Percentiles rank a stretch among this genome's conserved stretches.
Evolutionary conservation across 2,797 vertebrate genomes (phyloP).

Genomic region (Lophotriccus pileatus): DNA sequence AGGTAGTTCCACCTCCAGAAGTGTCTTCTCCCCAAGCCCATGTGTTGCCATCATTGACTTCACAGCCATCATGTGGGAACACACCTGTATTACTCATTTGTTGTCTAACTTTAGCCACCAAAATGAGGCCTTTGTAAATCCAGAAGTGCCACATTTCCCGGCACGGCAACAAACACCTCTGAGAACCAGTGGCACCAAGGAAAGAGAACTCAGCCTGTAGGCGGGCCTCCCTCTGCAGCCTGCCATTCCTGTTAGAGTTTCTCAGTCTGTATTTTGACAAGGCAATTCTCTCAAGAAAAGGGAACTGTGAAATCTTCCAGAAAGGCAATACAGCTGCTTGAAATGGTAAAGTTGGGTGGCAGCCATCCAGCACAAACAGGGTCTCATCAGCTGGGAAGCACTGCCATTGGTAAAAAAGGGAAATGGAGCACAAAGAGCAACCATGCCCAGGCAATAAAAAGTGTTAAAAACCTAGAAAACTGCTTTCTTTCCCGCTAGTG

Average conservation of each 20-base stretch:
- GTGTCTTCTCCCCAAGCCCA: not conserved
- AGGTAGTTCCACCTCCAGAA: not conserved
- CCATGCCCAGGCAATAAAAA: not conserved
- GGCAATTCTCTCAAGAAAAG: not conserved
- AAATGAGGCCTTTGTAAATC: not conserved
- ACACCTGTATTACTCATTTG: not conserved
- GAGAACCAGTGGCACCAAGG: not conserved
- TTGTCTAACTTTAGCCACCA: not conserved
- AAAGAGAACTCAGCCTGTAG: not conserved
- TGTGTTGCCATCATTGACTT: not conserved
- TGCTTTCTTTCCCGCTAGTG: not conserved
- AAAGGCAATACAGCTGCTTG: not conserved
- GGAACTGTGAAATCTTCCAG: constrained; percentile 9
- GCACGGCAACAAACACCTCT: not conserved
- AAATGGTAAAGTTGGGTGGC: not conserved
- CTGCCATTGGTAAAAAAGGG: not conserved
- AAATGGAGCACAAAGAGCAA: not conserved
- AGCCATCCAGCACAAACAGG: not conserved
- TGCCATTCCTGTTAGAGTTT: not conserved
- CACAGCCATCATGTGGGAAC: not conserved
- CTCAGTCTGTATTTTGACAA: not conserved
- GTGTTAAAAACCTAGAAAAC: not conserved
- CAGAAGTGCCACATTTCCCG: not conserved
- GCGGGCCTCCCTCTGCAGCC: not conserved
- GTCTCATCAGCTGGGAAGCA: not conserved